Conservation (phyloP, 2,113 vertebrate genomes). For the Anarhynchus alexandrinus region DNA sequence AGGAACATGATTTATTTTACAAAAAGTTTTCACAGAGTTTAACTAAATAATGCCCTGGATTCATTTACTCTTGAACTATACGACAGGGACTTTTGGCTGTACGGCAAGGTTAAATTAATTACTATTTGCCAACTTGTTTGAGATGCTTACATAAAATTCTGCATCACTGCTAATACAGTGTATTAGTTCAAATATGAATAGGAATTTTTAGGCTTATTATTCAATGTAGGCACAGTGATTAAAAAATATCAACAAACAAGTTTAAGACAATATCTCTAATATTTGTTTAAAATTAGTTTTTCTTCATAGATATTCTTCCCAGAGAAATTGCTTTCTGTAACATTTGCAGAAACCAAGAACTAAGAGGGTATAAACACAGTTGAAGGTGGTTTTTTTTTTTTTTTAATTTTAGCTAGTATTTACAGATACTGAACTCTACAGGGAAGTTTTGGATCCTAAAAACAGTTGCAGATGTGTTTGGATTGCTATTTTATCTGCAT, state of each 20-base stretch:
- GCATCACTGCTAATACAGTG: accelerated
- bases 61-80: background rate
- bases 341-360: background rate
- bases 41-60: background rate
- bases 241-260: background rate
- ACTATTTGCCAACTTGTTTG: background rate
- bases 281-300: background rate
- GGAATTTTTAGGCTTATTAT: background rate
- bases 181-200: background rate
- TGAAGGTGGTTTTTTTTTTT: background rate
- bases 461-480: background rate
- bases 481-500: background rate
- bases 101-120: background rate
- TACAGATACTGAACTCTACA: background rate
- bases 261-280: background rate
- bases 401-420: background rate
- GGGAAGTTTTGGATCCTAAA: background rate
- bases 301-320: background rate
- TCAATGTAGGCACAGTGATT: background rate
- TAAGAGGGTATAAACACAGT: background rate
- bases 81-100: background rate
- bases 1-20: background rate
- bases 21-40: background rate
- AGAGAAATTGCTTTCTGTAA: background rate
- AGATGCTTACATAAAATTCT: background rate